Conservation (phyloP, 1,140 invertebrate species). For the Amphibalanus amphitrite region DNA sequence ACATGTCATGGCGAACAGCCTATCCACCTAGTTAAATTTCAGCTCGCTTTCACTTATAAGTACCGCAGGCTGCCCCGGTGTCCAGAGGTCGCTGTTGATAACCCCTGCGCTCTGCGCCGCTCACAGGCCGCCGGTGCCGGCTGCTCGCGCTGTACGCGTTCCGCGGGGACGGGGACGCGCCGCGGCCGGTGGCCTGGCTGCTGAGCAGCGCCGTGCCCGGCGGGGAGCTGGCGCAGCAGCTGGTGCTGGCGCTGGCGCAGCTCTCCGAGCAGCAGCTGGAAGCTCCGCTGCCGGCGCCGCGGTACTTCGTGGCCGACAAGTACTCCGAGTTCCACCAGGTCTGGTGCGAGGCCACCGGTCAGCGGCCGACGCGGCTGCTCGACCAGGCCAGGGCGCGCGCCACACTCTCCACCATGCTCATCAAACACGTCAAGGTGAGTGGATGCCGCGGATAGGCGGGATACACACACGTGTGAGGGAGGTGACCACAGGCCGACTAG, state of each 20-base stretch:
- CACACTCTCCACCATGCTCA: not conserved
- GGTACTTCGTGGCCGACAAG: not conserved
- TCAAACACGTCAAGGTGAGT: not conserved
- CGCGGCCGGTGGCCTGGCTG: not conserved
- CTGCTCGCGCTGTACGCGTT: not conserved
- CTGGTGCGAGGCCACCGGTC: not conserved
- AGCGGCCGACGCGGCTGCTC: not conserved
- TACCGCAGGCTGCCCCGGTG: too few species aligned
- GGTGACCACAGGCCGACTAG: too few species aligned
- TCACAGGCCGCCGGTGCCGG: too few species aligned
- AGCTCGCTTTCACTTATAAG: too few species aligned
- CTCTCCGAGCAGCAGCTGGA: not conserved
- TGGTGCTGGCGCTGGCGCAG: not conserved
- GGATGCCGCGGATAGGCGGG: too few species aligned
- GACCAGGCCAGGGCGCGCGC: not conserved
- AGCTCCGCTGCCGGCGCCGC: not conserved
- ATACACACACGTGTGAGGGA: too few species aligned
- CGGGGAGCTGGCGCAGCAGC: not conserved
- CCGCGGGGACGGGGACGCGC: not conserved
- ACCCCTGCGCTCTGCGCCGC: too few species aligned
- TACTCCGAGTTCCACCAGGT: not conserved
- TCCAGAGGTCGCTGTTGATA: too few species aligned
- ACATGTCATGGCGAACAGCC: too few species aligned
- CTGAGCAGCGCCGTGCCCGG: not conserved
- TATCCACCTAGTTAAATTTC: too few species aligned